Base-by-base conservation (phyloP, 2,113 vertebrate species). In the Cheirogaleus medius region DNA sequence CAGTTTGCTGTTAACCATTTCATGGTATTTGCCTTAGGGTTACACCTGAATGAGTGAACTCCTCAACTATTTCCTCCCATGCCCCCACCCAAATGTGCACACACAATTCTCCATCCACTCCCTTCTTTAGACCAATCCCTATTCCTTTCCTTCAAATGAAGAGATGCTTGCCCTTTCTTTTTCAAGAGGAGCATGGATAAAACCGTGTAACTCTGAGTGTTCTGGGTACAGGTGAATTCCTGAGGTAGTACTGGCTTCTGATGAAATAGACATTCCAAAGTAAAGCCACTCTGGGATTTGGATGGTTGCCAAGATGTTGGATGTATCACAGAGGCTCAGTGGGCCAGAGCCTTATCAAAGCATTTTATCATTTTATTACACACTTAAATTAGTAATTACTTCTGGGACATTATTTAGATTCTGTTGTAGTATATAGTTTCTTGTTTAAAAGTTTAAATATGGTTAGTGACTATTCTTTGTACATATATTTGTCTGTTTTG, bases 351-450 rank as follows among this genome's bases (percentile, higher is more conserved):
- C 63, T 80, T 94, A 91, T 91, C 73, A 69, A 80, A 91, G 86
- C 89, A 52, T 87, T 95, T 97, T 73, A 92, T 91, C 77, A 85
- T 94, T 98, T 92, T 91, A 86, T 91, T 83, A 73, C 78, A 76
- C 76, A 93, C 66, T 94, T 97, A 96, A 97, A 95, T 96, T 95
- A 97, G 86, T 86, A 83, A 93, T 97, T 95, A 97, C 52, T 95
- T 95, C 39, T 47, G 64, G 49, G 63, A 54, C 58, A 94, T 91
- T 91, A 86, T 86, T 95, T 91, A 96, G 63, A 80, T 85, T 91
- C 77, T 95, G 56, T 60, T 87, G 68, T 39, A 73, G 42, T 66
- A 11, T 93, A 34, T 18, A 49, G 27, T 91, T 97, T 97, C 89
- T 94, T 90, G 14, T 80, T 93, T 69, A 74, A 90, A 93, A 91